phyloP scores from a whole-genome alignment of 2,797 vertebrate genomes.

The Morus bassanus region DNA sequence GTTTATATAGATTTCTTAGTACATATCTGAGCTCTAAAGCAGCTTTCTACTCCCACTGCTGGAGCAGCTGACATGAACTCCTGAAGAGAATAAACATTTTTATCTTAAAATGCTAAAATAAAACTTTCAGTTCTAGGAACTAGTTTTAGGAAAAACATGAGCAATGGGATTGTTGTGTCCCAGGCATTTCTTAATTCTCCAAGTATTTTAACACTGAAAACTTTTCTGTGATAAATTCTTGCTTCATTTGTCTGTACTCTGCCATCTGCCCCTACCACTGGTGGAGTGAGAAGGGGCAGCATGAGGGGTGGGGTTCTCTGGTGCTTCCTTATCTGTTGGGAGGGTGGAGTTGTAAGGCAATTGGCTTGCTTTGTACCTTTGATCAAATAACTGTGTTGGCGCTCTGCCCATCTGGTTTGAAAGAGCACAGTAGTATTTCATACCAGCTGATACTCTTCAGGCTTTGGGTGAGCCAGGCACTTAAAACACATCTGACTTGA shows the following conservation, averaged over 20 bases:
- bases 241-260: background rate
- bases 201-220: background rate
- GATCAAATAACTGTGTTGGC: background rate
- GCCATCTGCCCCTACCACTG: background rate
- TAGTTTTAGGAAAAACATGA: background rate
- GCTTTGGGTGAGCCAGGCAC: background rate
- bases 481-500: background rate
- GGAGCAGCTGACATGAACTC: background rate
- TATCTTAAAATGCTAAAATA: background rate
- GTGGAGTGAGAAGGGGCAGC: background rate
- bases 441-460: background rate
- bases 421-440: accelerated
- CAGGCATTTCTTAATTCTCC: background rate
- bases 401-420: background rate
- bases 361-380: background rate
- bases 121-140: background rate
- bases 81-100: background rate
- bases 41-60: background rate
- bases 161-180: background rate
- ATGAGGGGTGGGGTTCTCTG: background rate
- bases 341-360: background rate
- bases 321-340: background rate
- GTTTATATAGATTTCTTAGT: background rate
- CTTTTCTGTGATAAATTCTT: background rate
- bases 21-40: background rate